Conservation (phyloP, 2,113 vertebrate genomes). For the Carassius carassius region DNA sequence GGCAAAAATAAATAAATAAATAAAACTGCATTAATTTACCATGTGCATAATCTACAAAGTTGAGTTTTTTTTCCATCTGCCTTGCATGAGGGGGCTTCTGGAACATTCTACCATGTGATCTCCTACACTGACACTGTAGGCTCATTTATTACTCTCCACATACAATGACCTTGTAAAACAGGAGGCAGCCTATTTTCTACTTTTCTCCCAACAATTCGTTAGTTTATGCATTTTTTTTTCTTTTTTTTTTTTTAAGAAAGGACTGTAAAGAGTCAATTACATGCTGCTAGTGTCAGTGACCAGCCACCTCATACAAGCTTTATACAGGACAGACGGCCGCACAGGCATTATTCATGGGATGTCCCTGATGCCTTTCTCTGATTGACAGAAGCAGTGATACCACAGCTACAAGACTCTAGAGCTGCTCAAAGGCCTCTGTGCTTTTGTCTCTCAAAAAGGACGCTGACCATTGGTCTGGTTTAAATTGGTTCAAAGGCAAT, state of each 20-base stretch:
- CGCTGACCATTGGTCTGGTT: not conserved
- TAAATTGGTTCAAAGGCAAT: conserved; percentile 9
- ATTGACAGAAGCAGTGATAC: conserved; percentile 19
- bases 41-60: no score
- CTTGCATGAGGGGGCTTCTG: not conserved
- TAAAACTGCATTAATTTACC: no score
- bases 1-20: no score
- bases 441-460: not conserved
- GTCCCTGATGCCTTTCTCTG: conserved; percentile 36
- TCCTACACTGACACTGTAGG: not conserved
- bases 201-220: not conserved
- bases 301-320: conserved; percentile 57
- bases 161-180: conserved; percentile 23
- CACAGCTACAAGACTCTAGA: conserved; percentile 17
- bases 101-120: not conserved
- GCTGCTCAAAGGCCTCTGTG: not conserved
- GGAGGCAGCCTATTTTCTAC: not conserved
- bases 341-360: conserved; percentile 55
- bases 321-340: conserved; percentile 43
- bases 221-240: not conserved
- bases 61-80: not conserved
- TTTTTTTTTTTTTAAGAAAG: conserved; percentile 15
- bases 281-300: conserved; percentile 33
- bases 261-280: conserved; percentile 51
- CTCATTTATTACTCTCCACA: not conserved